phyloP scores from a whole-genome alignment of 2,113 vertebrate species.

The Sapajus apella region DNA sequence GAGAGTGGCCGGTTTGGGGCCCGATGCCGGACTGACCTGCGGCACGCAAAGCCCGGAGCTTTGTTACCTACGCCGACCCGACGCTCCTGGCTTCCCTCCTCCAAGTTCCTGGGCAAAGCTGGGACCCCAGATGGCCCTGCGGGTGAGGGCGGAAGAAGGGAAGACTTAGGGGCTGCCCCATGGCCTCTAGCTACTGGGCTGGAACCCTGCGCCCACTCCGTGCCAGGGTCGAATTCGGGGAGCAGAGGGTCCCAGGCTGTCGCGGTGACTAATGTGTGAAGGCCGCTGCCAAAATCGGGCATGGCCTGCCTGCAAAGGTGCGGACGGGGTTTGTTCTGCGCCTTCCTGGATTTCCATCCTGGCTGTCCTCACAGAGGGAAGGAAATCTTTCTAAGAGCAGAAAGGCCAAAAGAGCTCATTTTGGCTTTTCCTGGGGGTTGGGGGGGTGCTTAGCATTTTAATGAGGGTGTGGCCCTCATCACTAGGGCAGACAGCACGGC shows the following conservation, averaged over 20 bases:
- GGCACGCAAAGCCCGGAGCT: slow-evolving; percentile 51
- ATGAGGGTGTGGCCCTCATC: slow-evolving; percentile 54
- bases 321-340: slow-evolving; percentile 54
- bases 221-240: slow-evolving; percentile 16
- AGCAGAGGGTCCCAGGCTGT: slow-evolving; percentile 65
- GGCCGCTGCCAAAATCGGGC: slow-evolving; percentile 78
- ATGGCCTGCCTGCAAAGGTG: slow-evolving; percentile 72
- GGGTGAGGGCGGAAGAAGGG: neutral
- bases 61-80: slow-evolving; percentile 60
- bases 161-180: neutral
- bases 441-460: slow-evolving; percentile 16
- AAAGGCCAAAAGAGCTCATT: neutral
- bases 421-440: neutral
- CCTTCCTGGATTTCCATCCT: slow-evolving; percentile 55
- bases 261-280: slow-evolving; percentile 64
- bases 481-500: neutral
- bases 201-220: neutral
- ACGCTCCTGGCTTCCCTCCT: neutral
- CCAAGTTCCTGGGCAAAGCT: slow-evolving; percentile 49
- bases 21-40: neutral
- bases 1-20: slow-evolving; percentile 7
- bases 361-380: neutral
- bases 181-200: neutral
- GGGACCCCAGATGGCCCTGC: neutral
- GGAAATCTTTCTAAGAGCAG: neutral